Base-by-base conservation (phyloP, 2,113 vertebrate genomes). In the Notarius lentiginosus region DNA sequence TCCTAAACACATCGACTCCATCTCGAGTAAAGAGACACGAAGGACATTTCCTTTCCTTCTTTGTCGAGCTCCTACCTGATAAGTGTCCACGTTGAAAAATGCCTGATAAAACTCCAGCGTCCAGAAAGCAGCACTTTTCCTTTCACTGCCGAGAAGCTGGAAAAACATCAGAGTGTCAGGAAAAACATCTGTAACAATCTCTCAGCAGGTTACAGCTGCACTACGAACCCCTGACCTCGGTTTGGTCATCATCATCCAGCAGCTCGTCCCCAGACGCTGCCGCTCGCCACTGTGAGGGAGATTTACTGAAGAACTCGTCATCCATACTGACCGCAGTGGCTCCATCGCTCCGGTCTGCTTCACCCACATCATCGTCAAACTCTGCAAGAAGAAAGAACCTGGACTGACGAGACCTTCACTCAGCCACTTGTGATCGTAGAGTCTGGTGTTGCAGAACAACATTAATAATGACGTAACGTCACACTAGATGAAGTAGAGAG, bases 81-180 rank as follows among this genome's bases (percentile, higher is more conserved):
- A 93, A 0, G 97, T 99, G 86, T 99, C 98, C 82, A 99, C 95
- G 89, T 99, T 96, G 11, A 99, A 99, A 91, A 98, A 98, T 0
- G 91, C 96, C 90, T 99, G 98, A 90, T 99, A 99, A 92, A 98
- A 99, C 27, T 99, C 98, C 92, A 99, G 98, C 0, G 98, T 97
- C 98, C 98, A 99, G 94, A 99, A 99, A 56, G 98, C 96, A 53
- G 94, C 95, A 90, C 91, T 97, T 94, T 97, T 97, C 95, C 96
- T 98, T 91, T 97, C 94, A 84, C 96, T 96, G 14, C 96, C 95
- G 87, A 99, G 96, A 89, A 99, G 94, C 98, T 99, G 87, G 11
- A 70, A 65, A n/a, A 27, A 55, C 15, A 65, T 22, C 7, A 84
- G 30, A 47, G 8, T 6, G 82, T 72, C n/a, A 70, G 41, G 0